Conservation (phyloP, 1,140 invertebrate species). For the Zophobas morio region DNA sequence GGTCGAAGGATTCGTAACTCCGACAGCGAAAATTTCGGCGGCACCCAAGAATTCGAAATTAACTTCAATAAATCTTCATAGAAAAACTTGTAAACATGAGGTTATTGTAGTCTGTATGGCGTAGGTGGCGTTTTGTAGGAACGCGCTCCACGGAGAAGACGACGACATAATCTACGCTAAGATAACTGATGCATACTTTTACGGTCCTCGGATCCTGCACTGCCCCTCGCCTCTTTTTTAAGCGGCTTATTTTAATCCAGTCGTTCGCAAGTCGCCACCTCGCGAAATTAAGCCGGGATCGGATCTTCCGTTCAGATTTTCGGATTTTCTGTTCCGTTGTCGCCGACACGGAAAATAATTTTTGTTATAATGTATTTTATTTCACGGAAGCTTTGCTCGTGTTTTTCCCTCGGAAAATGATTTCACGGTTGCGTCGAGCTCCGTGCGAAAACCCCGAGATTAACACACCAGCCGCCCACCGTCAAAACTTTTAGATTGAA, state of each 20-base stretch:
- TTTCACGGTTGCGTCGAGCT: constrained; percentile 38
- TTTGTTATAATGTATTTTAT: constrained; percentile 44
- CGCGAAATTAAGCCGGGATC: constrained; percentile 57
- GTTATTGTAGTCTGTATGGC: too few species aligned
- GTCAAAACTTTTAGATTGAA: constrained; percentile 28
- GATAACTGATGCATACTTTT: too few species aligned
- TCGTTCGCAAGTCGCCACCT: constrained; percentile 58
- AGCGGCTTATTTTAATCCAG: constrained; percentile 56
- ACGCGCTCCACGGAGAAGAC: too few species aligned
- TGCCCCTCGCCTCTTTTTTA: constrained; percentile 42
- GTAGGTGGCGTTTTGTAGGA: too few species aligned
- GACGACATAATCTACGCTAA: too few species aligned
- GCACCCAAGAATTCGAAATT: too few species aligned
- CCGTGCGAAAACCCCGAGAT: constrained; percentile 25
- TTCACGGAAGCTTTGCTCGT: constrained; percentile 40
- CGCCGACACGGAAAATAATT: constrained; percentile 45
- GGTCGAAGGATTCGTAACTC: too few species aligned
- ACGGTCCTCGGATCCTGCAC: too few species aligned
- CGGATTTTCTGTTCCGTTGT: constrained; percentile 46
- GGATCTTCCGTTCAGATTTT: constrained; percentile 50
- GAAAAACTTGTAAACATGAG: too few species aligned
- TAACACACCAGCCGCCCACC: constrained; percentile 8
- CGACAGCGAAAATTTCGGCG: too few species aligned
- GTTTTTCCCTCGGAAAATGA: constrained; percentile 34
- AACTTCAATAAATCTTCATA: too few species aligned